These are phyloP conservation scores for Conus betulinus DNA, from an alignment of 1,140 invertebrate species.

Conservation along the genomic window DNA sequence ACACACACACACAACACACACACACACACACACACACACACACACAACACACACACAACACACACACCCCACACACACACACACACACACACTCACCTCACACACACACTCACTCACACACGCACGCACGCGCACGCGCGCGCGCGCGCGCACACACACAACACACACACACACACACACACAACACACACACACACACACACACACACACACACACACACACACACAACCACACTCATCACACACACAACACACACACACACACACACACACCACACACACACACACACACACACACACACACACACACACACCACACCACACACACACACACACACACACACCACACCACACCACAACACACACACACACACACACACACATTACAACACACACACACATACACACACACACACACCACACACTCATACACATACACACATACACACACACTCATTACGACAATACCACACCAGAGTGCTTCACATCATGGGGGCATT, in stretches of 20 bases:
- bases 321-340: neutral
- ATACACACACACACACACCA: neutral
- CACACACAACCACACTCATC: too few relatives aligned
- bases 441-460: neutral
- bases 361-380: too few relatives aligned
- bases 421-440: neutral
- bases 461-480: too few relatives aligned
- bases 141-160: too few relatives aligned
- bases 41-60: too few relatives aligned
- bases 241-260: neutral
- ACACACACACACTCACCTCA: too few relatives aligned
- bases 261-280: neutral
- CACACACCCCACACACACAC: too few relatives aligned
- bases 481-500: too few relatives aligned
- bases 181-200: neutral
- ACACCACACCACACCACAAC: neutral
- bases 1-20: neutral
- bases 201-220: slow-evolving; percentile 7
- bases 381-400: neutral
- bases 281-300: neutral
- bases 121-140: too few relatives aligned
- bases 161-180: neutral
- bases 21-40: too few relatives aligned
- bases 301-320: neutral
- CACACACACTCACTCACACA: neutral